These are phyloP conservation scores for Platycercus adscitus DNA, from an alignment of 2,113 vertebrate species.

Conservation along the genomic window DNA sequence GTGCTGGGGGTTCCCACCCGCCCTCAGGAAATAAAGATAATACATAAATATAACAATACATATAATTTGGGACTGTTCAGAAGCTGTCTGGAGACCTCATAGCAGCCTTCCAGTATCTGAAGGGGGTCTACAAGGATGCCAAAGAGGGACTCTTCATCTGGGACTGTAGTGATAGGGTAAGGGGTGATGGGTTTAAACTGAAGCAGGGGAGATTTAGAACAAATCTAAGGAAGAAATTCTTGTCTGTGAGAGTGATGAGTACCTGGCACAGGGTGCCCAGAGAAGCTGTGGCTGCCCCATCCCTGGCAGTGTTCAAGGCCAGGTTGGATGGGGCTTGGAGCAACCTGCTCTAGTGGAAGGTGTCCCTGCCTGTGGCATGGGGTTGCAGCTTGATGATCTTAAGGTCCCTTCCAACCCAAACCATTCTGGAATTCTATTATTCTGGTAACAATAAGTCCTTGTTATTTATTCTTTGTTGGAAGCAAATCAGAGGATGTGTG, in stretches of 20 bases:
- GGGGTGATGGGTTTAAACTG: background rate
- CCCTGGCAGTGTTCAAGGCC: background rate
- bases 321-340: too few species aligned
- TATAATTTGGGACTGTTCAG: background rate
- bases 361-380: too few species aligned
- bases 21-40: background rate
- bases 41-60: background rate
- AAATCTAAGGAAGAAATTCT: background rate
- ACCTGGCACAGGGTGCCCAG: background rate
- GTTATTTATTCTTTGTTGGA: background rate
- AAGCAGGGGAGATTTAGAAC: background rate
- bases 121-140: background rate
- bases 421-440: background rate
- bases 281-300: too few species aligned
- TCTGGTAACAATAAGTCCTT: background rate
- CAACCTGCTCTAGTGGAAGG: too few species aligned
- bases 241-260: background rate
- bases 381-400: background rate
- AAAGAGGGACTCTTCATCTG: background rate
- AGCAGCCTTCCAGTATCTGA: background rate
- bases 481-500: background rate
- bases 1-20: background rate
- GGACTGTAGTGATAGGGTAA: background rate
- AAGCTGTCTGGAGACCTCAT: background rate
- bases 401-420: background rate